These are phyloP conservation scores for Yoshiicerus persimilis DNA, from an alignment of 1,140 invertebrate genomes.

Conservation along the genomic window DNA sequence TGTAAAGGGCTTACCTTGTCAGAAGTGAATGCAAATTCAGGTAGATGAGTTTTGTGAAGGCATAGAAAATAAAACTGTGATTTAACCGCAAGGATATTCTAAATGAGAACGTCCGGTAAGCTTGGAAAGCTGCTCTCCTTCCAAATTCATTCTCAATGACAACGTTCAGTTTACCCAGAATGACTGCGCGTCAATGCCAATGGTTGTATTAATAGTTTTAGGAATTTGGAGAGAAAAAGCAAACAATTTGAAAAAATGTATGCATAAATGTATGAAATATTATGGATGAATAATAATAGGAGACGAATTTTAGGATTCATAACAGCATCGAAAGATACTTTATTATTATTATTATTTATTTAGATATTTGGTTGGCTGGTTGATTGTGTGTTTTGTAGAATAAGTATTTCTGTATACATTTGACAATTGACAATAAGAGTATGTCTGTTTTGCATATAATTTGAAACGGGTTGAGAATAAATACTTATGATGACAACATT, in stretches of 20 bases:
- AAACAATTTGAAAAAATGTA: too few relatives aligned
- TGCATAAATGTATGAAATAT: too few relatives aligned
- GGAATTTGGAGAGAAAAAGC: too few relatives aligned
- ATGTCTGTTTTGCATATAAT: neutral
- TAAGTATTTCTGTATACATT: neutral
- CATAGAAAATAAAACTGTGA: neutral
- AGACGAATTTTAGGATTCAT: neutral
- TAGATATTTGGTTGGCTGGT: neutral
- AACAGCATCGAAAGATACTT: neutral
- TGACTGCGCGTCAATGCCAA: too few relatives aligned
- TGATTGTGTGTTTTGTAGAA: neutral
- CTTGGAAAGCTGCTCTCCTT: too few relatives aligned
- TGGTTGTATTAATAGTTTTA: too few relatives aligned
- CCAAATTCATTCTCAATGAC: too few relatives aligned
- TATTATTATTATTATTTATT: neutral
- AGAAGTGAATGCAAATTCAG: neutral
- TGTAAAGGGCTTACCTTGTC: too few relatives aligned
- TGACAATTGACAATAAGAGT: neutral
- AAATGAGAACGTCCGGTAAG: neutral
- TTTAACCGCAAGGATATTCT: neutral
- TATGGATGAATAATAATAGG: too few relatives aligned
- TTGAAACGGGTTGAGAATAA: neutral
- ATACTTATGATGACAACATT: neutral
- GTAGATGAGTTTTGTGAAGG: neutral
- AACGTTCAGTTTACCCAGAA: too few relatives aligned